phyloP scores from a whole-genome alignment of 1,140 invertebrate genomes.

The Rhagoletis zephyria region DNA sequence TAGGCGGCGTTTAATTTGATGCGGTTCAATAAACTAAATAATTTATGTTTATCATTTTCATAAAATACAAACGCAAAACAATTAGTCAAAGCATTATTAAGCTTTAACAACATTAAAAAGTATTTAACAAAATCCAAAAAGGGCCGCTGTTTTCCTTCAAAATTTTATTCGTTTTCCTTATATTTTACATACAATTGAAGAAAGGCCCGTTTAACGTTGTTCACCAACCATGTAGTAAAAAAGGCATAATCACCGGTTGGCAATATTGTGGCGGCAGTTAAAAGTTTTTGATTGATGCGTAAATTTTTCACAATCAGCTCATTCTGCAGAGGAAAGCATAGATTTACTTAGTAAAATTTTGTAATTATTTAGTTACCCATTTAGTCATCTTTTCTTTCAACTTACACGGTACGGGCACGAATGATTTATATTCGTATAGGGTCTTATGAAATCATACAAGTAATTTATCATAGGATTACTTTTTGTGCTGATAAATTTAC shows the following conservation, averaged over 20 bases:
- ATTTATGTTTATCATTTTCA: no score
- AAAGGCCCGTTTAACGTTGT: not conserved
- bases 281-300: not conserved
- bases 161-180: not conserved
- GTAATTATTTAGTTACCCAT: not conserved
- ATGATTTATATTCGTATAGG: conserved; percentile 5
- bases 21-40: no score
- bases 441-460: not conserved
- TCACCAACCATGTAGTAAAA: not conserved
- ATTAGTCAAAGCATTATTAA: no score
- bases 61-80: no score
- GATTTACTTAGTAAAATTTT: not conserved
- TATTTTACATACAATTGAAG: not conserved
- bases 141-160: no score
- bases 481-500: not conserved
- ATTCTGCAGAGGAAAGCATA: not conserved
- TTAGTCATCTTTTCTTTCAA: not conserved
- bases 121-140: no score
- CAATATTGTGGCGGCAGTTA: not conserved
- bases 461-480: not conserved
- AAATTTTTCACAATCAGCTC: not conserved
- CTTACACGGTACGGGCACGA: not conserved
- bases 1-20: no score
- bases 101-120: no score
- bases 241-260: not conserved